A percentile compares a stretch with the other conserved stretches of the same genome.
Evolutionary conservation across 1,140 invertebrate genomes (phyloP).

Genomic region (Aradophagus sp.): DNA sequence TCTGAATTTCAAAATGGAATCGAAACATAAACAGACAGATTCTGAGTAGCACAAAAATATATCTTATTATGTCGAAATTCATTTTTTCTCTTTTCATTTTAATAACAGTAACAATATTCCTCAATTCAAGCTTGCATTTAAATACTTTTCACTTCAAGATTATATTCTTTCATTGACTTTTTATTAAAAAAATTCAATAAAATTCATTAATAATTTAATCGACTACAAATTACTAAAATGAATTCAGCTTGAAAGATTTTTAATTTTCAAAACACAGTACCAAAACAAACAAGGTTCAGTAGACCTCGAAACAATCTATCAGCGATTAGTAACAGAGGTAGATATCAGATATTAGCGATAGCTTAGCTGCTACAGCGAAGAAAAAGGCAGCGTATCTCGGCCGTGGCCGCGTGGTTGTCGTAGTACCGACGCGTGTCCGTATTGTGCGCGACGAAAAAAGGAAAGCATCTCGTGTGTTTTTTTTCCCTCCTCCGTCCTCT

Average conservation of each 20-base stretch:
- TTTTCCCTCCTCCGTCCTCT: too few relatives aligned
- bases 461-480: too few relatives aligned
- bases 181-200: too few relatives aligned
- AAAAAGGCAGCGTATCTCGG: conserved; percentile 11
- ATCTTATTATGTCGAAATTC: too few relatives aligned
- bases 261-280: conserved; percentile 13
- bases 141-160: too few relatives aligned
- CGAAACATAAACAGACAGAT: too few relatives aligned
- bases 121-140: too few relatives aligned
- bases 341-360: conserved; percentile 24
- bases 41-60: too few relatives aligned
- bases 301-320: conserved; percentile 12
- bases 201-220: background rate
- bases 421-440: conserved; percentile 9
- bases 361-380: conserved; percentile 8
- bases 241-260: background rate
- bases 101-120: too few relatives aligned
- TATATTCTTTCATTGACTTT: too few relatives aligned
- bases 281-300: conserved; percentile 6
- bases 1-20: too few relatives aligned
- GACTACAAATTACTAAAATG: background rate
- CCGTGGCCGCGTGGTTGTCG: background rate
- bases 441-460: conserved; percentile 11
- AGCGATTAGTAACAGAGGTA: conserved; percentile 27
- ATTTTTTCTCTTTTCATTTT: too few relatives aligned